Conservation (phyloP, 2,113 vertebrate genomes). For the Cochlearius cochlearius region DNA sequence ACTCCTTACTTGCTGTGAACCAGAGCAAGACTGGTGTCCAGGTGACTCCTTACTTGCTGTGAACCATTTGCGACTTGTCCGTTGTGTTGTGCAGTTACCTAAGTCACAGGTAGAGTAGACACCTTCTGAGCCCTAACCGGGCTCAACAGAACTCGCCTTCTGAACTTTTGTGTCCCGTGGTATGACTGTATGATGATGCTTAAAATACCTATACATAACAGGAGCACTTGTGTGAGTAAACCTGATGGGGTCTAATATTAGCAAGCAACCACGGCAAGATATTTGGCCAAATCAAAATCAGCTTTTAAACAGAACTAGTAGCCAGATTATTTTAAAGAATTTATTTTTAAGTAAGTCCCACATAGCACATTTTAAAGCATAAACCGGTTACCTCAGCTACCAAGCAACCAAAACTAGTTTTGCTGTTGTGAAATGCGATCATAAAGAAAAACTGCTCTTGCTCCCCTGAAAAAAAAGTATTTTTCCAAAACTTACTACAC, state of each 20-base stretch:
- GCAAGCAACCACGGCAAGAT: neutral
- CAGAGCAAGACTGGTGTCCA: neutral
- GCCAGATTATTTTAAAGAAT: neutral
- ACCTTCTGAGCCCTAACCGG: neutral
- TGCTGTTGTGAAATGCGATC: accelerated
- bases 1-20: neutral
- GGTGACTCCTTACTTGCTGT: neutral
- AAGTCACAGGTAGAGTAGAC: neutral
- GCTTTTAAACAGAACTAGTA: neutral
- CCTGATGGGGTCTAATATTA: neutral
- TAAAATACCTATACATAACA: neutral
- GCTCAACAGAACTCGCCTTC: neutral
- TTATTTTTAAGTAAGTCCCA: neutral
- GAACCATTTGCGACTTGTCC: neutral
- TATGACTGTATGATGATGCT: neutral
- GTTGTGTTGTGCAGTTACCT: accelerated
- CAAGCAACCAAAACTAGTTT: neutral
- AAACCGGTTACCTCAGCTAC: neutral
- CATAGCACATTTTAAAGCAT: neutral
- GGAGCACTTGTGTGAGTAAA: neutral
- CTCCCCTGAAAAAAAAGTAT: accelerated
- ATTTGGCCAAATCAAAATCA: neutral
- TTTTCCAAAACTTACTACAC: neutral
- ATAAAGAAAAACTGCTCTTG: neutral
- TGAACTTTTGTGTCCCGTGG: neutral